Conservation (phyloP, 92 coral and sea anemone species). For the Porites cylindrica region DNA sequence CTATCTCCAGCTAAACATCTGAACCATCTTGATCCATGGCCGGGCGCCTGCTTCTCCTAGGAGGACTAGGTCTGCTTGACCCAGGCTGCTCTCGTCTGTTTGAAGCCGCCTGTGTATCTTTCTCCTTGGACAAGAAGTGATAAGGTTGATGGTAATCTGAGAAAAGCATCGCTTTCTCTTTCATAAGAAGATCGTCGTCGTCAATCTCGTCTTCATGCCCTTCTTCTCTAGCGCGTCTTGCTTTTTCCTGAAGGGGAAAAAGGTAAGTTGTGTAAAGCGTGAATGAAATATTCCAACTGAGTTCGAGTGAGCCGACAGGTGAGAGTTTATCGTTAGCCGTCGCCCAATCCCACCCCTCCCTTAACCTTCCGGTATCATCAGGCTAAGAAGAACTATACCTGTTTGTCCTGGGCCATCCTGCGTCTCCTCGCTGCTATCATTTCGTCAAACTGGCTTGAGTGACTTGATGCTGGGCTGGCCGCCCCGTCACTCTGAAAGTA, state of each 20-base stretch:
- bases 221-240: constrained; percentile 72
- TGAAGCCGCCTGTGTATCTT: constrained; percentile 2
- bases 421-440: constrained; percentile 88
- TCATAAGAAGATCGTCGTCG: constrained; percentile 82
- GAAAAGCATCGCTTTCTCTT: constrained; percentile 91
- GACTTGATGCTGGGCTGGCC: constrained; percentile 19
- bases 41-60: constrained; percentile 33
- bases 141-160: constrained; percentile 98
- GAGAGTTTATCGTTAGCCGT: too few relatives aligned
- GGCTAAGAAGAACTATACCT: constrained; percentile 1
- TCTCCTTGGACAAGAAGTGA: constrained; percentile 85
- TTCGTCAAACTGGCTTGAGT: constrained; percentile 60
- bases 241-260: constrained; percentile 9
- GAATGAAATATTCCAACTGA: background rate
- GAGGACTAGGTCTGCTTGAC: constrained; percentile 28
- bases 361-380: too few relatives aligned
- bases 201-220: constrained; percentile 51
- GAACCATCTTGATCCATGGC: constrained; percentile 36
- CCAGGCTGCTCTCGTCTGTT: constrained; percentile 30
- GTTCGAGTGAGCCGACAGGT: background rate
- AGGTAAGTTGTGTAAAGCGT: background rate
- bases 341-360: too few relatives aligned
- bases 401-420: constrained; percentile 71
- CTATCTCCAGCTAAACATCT: constrained; percentile 5
- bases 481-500: constrained; percentile 28